Base-by-base conservation (phyloP, 1,140 invertebrate species). In the Mizuhopecten yessoensis region DNA sequence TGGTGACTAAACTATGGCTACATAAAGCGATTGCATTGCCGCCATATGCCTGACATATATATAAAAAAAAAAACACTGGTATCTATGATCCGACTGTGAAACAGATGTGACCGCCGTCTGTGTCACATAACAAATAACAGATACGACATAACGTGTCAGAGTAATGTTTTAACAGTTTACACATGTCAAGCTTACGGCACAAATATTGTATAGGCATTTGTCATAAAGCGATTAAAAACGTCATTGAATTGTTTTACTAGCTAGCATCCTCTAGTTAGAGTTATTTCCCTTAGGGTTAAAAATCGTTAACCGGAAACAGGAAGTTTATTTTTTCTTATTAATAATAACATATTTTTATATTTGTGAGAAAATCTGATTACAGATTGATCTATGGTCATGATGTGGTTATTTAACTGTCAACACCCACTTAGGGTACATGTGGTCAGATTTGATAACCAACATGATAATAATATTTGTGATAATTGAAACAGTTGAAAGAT, bases 81-180 rank as follows among this genome's bases (percentile, higher is more conserved):
- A 75, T 75, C 9, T 75, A 15, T 49, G 36, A 39, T 39, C 36
- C 13, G 42, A 17, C 42, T 10, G 42, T 45, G 17, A 75, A 75
- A 9, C 57, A 75, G 57, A 75, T 75, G 57, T 75, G 57, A 75
- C 57, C 5, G 57, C 23, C 57, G n/a, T 75, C 57, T 75, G 57
- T 29, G n/a, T 75, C 57, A 75, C 57, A 17, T 75, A 29, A 75
- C 57, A 29, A 75, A 75, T 13, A 10, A 11, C 1, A 29, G 23
- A 75, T 75, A 75, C 2, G 29, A 75, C 11, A 75, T 75, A 29
- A 75, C 57, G 57, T 75, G 57, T n/a, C 57, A 75, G 23, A 75
- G n/a, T 29, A 29, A 75, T 75, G 57, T 75, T 75, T 75, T 75
- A 75, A 75, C 57, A 75, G 29, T 75, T 75, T 75, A 75, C n/a